Conservation (phyloP, 2,113 vertebrate genomes). For the Elgaria multicarinata region DNA sequence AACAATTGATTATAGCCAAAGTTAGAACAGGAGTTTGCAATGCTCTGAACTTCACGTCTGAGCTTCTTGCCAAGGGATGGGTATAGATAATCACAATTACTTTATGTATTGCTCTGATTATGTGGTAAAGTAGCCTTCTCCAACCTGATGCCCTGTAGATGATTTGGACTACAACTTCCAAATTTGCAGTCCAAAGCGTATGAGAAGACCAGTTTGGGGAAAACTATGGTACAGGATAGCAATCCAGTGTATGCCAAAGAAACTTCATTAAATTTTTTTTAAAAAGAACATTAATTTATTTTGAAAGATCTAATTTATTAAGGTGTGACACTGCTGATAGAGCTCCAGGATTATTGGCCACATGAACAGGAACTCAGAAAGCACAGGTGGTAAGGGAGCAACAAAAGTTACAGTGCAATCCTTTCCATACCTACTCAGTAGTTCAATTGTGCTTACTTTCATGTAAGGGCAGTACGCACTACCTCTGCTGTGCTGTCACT, state of each 20-base stretch:
- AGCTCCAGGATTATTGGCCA: neutral
- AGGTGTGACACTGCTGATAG: neutral
- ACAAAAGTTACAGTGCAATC: neutral
- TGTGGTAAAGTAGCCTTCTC: no score
- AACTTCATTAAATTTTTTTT: conserved; percentile 13
- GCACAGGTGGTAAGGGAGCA: neutral
- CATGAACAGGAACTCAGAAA: neutral
- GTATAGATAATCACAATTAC: neutral
- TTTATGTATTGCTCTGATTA: conserved; percentile 9
- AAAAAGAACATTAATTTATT: neutral
- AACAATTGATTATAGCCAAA: neutral
- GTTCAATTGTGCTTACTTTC: no score
- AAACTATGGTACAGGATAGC: neutral
- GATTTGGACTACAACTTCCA: no score
- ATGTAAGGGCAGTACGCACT: no score
- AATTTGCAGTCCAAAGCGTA: no score
- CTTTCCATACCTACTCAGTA: no score
- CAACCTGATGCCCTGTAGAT: no score
- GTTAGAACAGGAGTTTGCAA: neutral
- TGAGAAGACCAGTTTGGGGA: no score
- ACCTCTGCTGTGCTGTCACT: no score
- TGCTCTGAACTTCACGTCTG: neutral
- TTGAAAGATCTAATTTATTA: neutral
- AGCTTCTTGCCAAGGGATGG: neutral
- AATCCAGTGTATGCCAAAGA: neutral